phyloP scores from a whole-genome alignment of 2,888 invertebrate genomes.

The Caenorhabditis sp. region DNA sequence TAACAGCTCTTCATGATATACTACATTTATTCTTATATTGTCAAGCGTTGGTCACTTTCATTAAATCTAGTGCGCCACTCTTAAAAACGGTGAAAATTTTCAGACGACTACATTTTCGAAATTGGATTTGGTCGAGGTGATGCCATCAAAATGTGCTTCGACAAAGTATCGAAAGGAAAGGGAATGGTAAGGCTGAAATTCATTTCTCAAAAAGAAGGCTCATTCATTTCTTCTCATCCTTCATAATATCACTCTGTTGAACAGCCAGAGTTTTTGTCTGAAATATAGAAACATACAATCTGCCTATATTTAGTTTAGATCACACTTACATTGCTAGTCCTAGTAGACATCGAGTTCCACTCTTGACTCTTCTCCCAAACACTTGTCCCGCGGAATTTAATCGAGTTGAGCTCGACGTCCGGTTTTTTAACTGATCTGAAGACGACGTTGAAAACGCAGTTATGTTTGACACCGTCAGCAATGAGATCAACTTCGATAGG shows the following conservation, averaged over 20 bases:
- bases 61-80: no score
- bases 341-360: conserved; percentile 7
- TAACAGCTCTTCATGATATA: no score
- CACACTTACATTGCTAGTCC: not conserved
- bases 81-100: no score
- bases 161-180: conserved; percentile 37
- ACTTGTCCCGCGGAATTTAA: conserved; percentile 20
- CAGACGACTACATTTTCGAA: conserved; percentile 63
- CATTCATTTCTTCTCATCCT: conserved; percentile 4
- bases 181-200: conserved; percentile 48
- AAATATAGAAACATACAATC: no score
- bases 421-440: conserved; percentile 19
- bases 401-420: conserved; percentile 18
- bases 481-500: conserved; percentile 14
- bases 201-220: no score
- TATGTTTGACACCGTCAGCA: conserved; percentile 19
- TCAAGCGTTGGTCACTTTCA: no score
- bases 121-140: conserved; percentile 67
- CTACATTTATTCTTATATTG: no score
- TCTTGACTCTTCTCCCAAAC: conserved; percentile 41
- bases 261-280: not conserved
- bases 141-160: conserved; percentile 50
- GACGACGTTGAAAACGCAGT: conserved; percentile 15
- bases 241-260: not conserved
- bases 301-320: no score